Base-by-base conservation (phyloP, 2,888 invertebrate genomes). In the Sesia bembeciformis region DNA sequence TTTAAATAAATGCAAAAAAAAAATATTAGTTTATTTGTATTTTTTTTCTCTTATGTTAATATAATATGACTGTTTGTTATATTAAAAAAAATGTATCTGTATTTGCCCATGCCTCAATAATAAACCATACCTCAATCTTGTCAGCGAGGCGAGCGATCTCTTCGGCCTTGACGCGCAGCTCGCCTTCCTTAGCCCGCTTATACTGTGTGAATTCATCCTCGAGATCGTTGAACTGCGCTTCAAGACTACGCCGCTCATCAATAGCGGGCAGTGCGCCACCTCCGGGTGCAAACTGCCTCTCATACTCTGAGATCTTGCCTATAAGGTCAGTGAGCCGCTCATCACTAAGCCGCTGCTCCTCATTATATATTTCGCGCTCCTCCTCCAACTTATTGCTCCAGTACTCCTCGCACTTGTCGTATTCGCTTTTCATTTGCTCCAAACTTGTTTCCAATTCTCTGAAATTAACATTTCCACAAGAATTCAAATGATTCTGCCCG, bases 381-480 rank as follows among this genome's bases (percentile, higher is more conserved):
- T 94, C 95, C 52, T 93, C 93, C 56, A 96, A 83, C 79, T 96
- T 96, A 41, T 87, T 86, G 52, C 93, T 91, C 96, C 96, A 97
- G 82, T 96, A 96, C 75, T 96, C 96, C 76, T 97, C 97, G 76
- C 95, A 95, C 58, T 93, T 93, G 67, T 96, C 96, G 74, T 95
- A 96, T 72, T 96, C 96, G 51, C 90, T 90, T 65, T 92, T 92
- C 82, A 96, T 84, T 69, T 94, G 90, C 72, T 95, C 95, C 55
- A 96, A 81, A 66, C 94, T 94, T 53, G 83, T 82, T 78, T 96
- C 95, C 52, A 96, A 81, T 58, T 95, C 94, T 56, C 90, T 90
- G 72, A 91, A 92, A 61, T 39, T 3, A 23, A 23, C 23, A 23
- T 23, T 23, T 23, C 23, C 23, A 23, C 23, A 23, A 23, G 23